These are phyloP conservation scores for Chlamydotis undulata DNA, from an alignment of 2,113 vertebrate genomes.

Conservation along the genomic window DNA sequence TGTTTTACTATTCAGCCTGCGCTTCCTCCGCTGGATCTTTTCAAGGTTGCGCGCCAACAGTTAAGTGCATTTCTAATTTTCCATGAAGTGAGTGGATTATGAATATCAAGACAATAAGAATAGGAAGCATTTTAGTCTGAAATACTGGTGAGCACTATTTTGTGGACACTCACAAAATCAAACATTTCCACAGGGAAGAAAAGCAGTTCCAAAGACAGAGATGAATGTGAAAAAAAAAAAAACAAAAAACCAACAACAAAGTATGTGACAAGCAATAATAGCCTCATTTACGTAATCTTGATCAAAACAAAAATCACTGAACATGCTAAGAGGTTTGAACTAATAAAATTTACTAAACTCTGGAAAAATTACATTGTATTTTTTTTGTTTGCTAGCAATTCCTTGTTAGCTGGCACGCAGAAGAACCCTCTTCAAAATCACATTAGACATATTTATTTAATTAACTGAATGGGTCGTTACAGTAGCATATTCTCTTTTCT, in stretches of 20 bases:
- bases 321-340: neutral
- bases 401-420: neutral
- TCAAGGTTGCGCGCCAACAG: neutral
- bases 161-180: neutral
- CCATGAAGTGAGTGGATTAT: neutral
- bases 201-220: neutral
- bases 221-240: neutral
- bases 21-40: neutral
- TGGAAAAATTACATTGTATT: neutral
- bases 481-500: neutral
- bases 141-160: neutral
- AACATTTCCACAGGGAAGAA: neutral
- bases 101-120: neutral
- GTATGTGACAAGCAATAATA: neutral
- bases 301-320: neutral
- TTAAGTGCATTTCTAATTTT: neutral
- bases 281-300: neutral
- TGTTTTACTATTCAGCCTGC: neutral
- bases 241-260: no score
- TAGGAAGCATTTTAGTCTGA: neutral
- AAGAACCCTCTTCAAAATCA: neutral
- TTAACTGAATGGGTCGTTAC: neutral
- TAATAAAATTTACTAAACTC: neutral
- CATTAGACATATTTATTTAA: neutral
- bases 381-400: neutral